Percentiles rank a stretch among this genome's conserved stretches.
Evolutionary conservation across 2,113 vertebrate species (phyloP).

Genomic region (Asarcornis scutulata): DNA sequence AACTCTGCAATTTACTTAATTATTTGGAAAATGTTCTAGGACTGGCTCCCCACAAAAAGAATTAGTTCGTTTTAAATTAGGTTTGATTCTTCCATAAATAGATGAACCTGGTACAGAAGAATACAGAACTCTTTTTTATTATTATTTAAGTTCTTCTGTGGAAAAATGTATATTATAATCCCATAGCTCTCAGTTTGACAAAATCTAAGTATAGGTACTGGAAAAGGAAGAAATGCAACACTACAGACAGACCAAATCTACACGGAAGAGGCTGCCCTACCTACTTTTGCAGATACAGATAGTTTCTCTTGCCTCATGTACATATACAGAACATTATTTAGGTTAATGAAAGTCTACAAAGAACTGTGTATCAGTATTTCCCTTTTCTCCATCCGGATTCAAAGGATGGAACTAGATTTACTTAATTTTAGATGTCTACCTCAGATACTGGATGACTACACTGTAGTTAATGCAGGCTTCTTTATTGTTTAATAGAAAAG

Average conservation of each 20-base stretch:
- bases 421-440: constrained; percentile 6
- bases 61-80: not conserved
- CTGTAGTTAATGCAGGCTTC: not conserved
- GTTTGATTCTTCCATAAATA: not conserved
- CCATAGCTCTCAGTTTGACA: not conserved
- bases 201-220: not conserved
- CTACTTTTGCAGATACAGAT: not conserved
- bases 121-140: not conserved
- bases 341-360: not conserved
- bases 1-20: not conserved
- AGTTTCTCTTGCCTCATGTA: not conserved
- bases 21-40: not conserved
- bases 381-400: not conserved
- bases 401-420: not conserved
- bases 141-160: not conserved
- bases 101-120: not conserved
- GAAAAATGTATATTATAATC: not conserved
- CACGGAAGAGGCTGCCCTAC: not conserved
- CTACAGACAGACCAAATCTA: not conserved
- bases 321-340: not conserved
- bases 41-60: not conserved
- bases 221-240: not conserved
- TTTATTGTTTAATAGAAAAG: constrained; percentile 31
- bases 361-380: not conserved
- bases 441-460: not conserved